A percentile compares a stretch with the other conserved stretches of the same genome.
phyloP scores from a whole-genome alignment of 1,140 invertebrate genomes.

The Asobara japonica region DNA sequence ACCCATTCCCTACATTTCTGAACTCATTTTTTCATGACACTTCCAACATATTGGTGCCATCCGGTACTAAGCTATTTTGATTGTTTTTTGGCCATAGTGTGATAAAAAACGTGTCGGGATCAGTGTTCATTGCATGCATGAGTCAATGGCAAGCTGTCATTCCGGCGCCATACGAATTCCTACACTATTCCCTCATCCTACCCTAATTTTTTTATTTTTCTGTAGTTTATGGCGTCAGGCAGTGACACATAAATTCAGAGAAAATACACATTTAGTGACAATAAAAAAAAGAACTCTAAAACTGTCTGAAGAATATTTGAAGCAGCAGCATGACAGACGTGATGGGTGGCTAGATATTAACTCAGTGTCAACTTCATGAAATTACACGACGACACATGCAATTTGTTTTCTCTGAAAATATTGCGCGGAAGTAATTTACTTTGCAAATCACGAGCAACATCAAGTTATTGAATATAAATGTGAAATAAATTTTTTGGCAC shows the following conservation, averaged over 20 bases:
- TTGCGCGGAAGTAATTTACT: too few species aligned
- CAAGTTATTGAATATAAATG: too few species aligned
- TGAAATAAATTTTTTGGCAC: too few species aligned
- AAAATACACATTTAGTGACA: background rate
- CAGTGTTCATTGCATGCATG: background rate
- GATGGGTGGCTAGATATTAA: too few species aligned
- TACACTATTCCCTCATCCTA: constrained; percentile 2
- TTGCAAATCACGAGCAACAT: too few species aligned
- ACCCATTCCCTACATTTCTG: background rate
- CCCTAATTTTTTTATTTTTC: background rate
- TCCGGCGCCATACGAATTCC: background rate
- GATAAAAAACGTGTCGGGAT: background rate
- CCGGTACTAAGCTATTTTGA: background rate
- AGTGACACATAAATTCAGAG: background rate
- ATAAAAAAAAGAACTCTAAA: background rate
- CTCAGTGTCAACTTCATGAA: too few species aligned
- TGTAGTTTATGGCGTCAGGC: background rate
- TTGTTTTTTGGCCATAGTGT: background rate
- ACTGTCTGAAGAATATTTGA: background rate
- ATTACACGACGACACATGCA: too few species aligned
- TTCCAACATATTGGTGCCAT: background rate
- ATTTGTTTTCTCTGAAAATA: too few species aligned
- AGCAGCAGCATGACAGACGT: too few species aligned
- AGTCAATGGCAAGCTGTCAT: constrained; percentile 4
- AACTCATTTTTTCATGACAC: background rate